These are phyloP conservation scores for Cyphomyrus discorhynchus DNA, from an alignment of 2,113 vertebrate species.

Conservation along the genomic window DNA sequence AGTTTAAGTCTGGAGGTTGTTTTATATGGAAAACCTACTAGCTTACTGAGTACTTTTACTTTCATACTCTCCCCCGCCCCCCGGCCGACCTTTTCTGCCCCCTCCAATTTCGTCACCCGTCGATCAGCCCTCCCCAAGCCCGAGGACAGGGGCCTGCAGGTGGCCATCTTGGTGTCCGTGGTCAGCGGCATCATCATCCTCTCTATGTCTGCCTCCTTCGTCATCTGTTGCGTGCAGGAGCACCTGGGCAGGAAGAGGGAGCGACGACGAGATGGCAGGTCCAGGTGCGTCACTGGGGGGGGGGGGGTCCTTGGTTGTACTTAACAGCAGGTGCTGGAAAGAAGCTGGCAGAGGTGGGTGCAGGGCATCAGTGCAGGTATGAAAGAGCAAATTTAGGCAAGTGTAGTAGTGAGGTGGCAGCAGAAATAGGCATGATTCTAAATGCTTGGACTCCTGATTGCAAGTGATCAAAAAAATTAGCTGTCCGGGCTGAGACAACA, in stretches of 20 bases:
- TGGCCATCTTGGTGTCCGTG: conserved; percentile 65
- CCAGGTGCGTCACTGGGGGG: conserved; percentile 40
- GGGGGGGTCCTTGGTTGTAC: neutral
- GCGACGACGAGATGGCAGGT: conserved; percentile 37
- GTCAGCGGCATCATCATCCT: conserved; percentile 70
- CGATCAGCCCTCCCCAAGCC: conserved; percentile 58
- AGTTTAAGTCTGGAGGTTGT: neutral
- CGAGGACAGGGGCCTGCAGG: conserved; percentile 53
- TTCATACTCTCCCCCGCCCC: neutral
- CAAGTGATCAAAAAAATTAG: neutral
- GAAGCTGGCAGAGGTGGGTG: neutral
- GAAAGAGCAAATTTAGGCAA: neutral
- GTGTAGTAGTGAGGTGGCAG: neutral
- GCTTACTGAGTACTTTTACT: neutral
- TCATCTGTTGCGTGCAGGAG: conserved; percentile 69
- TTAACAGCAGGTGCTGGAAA: neutral
- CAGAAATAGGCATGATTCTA: neutral
- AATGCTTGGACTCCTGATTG: neutral
- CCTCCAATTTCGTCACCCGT: neutral
- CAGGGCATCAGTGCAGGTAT: neutral
- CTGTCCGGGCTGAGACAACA: neutral
- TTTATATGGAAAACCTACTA: neutral
- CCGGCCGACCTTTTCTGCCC: neutral
- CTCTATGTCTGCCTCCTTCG: conserved; percentile 66
- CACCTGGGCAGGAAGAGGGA: conserved; percentile 37